Percentiles rank a stretch among this genome's conserved stretches.
Evolutionary conservation across 2,797 vertebrate species (phyloP).

Genomic region (Sternotherus odoratus): DNA sequence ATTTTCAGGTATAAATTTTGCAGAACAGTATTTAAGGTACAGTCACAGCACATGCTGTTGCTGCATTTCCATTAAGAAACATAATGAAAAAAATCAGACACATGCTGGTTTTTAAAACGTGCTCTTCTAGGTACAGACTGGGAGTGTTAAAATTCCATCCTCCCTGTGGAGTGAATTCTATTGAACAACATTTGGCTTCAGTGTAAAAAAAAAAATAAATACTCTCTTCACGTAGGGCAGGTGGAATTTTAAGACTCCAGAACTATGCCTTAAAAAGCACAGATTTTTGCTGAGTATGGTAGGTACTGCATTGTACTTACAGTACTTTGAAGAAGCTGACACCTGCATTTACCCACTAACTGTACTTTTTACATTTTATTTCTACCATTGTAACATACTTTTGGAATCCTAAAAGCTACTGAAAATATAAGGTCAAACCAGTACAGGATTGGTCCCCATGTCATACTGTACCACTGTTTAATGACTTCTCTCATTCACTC

Average conservation of each 20-base stretch:
- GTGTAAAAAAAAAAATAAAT: not conserved
- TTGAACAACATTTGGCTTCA: not conserved
- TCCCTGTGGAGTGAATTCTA: not conserved
- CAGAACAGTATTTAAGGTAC: constrained; percentile 34
- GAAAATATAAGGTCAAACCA: not conserved
- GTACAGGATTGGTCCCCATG: not conserved
- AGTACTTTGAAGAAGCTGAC: not conserved
- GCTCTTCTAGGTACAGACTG: not conserved
- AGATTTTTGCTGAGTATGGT: not conserved
- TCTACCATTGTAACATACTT: not conserved
- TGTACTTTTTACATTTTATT: not conserved
- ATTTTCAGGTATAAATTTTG: constrained; percentile 20
- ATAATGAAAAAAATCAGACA: not conserved
- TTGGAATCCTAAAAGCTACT: not conserved
- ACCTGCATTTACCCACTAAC: not conserved
- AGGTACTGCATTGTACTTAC: not conserved
- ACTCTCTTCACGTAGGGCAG: not conserved
- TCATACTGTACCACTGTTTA: not conserved
- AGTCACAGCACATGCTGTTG: constrained; percentile 14
- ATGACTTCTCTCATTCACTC: not conserved
- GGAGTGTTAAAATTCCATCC: not conserved
- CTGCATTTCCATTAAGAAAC: not conserved
- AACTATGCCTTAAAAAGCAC: rapidly evolving
- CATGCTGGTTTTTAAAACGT: not conserved
- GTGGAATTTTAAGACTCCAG: not conserved